Percentiles rank a stretch among this genome's conserved stretches.
These are phyloP conservation scores for Callipepla californica DNA, from an alignment of 2,113 vertebrate genomes.

Conservation along the genomic window DNA sequence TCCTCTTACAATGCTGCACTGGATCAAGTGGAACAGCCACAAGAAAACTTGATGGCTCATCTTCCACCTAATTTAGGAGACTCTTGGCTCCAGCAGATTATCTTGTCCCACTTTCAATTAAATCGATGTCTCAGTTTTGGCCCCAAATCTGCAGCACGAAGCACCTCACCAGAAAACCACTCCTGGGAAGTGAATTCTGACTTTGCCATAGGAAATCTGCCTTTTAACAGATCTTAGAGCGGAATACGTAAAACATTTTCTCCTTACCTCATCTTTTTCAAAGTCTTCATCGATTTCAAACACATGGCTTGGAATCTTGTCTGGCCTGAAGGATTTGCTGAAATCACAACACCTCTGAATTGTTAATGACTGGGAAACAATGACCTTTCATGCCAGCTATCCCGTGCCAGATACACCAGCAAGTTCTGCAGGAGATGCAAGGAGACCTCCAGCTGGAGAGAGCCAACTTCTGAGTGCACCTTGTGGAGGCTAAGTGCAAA, in stretches of 20 bases:
- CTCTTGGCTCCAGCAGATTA: background rate
- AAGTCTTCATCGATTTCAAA: slow-evolving; percentile 96
- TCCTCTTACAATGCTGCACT: background rate
- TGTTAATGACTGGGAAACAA: background rate
- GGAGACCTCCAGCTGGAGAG: background rate
- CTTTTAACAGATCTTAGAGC: background rate
- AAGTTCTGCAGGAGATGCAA: background rate
- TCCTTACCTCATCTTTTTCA: slow-evolving; percentile 91
- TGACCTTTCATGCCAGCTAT: background rate
- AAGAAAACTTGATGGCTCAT: background rate
- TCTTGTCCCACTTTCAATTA: background rate
- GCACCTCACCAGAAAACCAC: background rate
- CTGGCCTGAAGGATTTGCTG: slow-evolving; percentile 94
- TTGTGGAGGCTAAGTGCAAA: background rate
- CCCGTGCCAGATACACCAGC: background rate
- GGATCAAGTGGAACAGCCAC: background rate
- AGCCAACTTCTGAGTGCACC: background rate
- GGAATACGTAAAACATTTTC: background rate
- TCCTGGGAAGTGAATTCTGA: background rate
- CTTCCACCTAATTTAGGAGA: background rate
- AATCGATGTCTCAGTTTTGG: background rate
- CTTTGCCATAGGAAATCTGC: background rate
- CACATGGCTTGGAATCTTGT: slow-evolving; percentile 92
- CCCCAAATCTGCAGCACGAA: background rate
- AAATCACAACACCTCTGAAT: slow-evolving; percentile 63